Conservation (phyloP, 2,113 vertebrate species). For the Pagrus major region DNA sequence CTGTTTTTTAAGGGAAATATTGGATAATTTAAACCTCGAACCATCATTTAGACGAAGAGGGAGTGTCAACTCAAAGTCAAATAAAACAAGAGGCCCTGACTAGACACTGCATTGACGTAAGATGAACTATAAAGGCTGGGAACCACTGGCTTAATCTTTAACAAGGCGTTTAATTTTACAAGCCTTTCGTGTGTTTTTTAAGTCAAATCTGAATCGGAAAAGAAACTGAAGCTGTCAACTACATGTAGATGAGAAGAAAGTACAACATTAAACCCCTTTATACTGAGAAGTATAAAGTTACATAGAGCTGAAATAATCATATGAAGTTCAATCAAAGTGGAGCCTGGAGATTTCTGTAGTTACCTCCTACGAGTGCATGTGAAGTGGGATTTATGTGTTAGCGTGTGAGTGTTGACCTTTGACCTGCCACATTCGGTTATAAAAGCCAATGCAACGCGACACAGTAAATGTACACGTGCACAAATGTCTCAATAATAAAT, state of each 20-base stretch:
- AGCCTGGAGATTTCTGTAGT: too few relatives aligned
- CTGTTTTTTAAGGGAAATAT: too few relatives aligned
- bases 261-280: too few relatives aligned
- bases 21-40: not conserved
- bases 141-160: not conserved
- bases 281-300: not conserved
- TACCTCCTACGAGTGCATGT: not conserved
- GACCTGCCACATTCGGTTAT: not conserved
- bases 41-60: not conserved
- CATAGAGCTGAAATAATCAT: not conserved
- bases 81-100: not conserved
- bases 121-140: too few relatives aligned
- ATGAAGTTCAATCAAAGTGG: not conserved
- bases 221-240: not conserved
- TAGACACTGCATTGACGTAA: not conserved
- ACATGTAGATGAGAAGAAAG: not conserved
- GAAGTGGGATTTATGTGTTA: not conserved
- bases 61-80: not conserved
- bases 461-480: not conserved
- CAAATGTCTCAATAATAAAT: not conserved
- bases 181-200: not conserved
- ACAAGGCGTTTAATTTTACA: not conserved
- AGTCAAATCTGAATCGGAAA: not conserved
- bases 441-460: not conserved
- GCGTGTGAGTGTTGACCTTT: conserved; percentile 1